Evolutionary conservation across 2,797 vertebrate species (phyloP).

Genomic region (Sphenodon punctatus): DNA sequence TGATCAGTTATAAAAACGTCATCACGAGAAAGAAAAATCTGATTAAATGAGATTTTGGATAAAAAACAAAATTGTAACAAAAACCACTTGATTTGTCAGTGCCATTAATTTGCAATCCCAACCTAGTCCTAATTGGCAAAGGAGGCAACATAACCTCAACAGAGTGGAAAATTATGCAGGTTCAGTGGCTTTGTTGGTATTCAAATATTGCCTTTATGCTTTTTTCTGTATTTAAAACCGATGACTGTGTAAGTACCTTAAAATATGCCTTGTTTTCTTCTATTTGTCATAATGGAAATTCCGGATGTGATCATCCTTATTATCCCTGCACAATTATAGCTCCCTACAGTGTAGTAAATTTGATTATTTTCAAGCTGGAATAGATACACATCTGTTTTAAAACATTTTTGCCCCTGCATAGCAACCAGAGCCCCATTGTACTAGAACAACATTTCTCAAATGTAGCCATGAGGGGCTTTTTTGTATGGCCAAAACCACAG

Average conservation of each 20-base stretch:
- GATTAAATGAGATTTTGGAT: neutral
- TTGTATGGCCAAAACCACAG: no score
- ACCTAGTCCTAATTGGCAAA: no score
- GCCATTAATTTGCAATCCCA: neutral
- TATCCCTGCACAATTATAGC: neutral
- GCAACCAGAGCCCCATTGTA: neutral
- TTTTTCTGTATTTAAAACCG: neutral
- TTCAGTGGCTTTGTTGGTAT: neutral
- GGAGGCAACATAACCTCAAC: no score
- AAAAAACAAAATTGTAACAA: no score
- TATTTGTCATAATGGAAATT: neutral
- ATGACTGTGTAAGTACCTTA: neutral
- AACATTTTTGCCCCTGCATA: neutral
- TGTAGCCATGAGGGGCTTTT: no score
- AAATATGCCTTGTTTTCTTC: neutral
- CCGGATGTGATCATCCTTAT: neutral
- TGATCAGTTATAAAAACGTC: neutral
- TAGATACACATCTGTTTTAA: neutral
- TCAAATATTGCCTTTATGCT: neutral
- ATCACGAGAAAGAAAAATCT: neutral
- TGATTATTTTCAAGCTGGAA: neutral
- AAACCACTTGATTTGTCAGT: neutral
- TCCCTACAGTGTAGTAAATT: neutral
- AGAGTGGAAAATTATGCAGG: no score
- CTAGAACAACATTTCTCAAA: no score